Base-by-base conservation (phyloP, 2,797 vertebrate genomes). In the Merluccius polli region DNA sequence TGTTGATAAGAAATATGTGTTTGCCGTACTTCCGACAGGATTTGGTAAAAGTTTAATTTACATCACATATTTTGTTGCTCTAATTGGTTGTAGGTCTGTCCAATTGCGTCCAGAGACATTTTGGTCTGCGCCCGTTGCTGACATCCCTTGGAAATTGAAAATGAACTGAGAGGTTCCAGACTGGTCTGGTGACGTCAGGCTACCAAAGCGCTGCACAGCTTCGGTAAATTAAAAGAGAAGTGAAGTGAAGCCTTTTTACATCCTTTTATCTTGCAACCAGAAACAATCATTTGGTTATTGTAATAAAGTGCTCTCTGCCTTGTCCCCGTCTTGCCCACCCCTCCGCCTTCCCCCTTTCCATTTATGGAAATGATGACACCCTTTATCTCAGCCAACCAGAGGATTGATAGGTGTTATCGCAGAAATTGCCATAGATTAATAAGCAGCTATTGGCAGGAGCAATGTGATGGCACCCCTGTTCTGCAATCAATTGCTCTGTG, bases 371-470 rank as follows among this genome's bases (percentile, higher is more conserved):
- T 63, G 59, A 63, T 27, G 59, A 27, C 65, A 67, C 27, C 35
- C 65, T 70, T 65, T 15, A 70, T 48, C 33, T 5, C 38, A 77
- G 74, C 75, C 31, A 59, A 70, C 70, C 7, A 63, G 76, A 82
- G 31, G 78, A 83, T 32, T 76, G 69, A 83, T 72, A 76, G 72
- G 70, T 70, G 82, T 74, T 73, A 36, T 71, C 70, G 73, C 79
- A 79, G 36, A n/a, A 78, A 36, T 38, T 24, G 77, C 79, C 59
- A 70, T 73, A 82, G 81, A 82, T 82, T 74, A 77, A 85, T 73
- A 11, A 63, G 59, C 10, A 71, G 76, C 79, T 83, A 79, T 86
- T 87, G 82, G 68, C 63, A 5, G 82, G 82, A 90, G 79, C 67
- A 78, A 87, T 81, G 83, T 10, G n/a, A 27, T 27, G 74, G 48